Percentiles rank a stretch among this genome's conserved stretches.
phyloP scores from a whole-genome alignment of 2,888 invertebrate genomes.

The Balanococcus diminutus region DNA sequence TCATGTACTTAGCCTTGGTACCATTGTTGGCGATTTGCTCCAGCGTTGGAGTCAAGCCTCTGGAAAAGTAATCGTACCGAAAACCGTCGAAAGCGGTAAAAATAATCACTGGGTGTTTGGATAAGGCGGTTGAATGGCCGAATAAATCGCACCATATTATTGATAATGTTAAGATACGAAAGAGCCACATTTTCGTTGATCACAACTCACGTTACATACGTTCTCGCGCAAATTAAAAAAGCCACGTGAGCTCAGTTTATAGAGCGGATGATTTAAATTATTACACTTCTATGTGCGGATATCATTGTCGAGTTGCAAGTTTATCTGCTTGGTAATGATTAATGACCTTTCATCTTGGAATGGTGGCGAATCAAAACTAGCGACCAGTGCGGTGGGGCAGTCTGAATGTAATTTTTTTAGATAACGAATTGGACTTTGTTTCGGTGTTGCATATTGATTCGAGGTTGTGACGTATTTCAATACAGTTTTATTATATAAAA shows the following conservation, averaged over 20 bases:
- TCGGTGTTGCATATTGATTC: too few species aligned
- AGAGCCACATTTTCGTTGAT: background rate
- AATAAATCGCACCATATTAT: background rate
- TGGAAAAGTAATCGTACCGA: slow-evolving; percentile 60
- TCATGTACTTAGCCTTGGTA: slow-evolving; percentile 67
- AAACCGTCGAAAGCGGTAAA: slow-evolving; percentile 76
- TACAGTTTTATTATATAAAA: too few species aligned
- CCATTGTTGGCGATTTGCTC: slow-evolving; percentile 66
- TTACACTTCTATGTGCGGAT: background rate
- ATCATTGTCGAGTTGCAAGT: too few species aligned
- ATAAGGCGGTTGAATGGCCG: background rate
- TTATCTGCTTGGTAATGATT: background rate
- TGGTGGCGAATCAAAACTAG: too few species aligned
- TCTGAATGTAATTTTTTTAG: too few species aligned
- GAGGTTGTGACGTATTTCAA: too few species aligned
- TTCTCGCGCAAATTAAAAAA: background rate
- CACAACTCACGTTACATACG: too few species aligned
- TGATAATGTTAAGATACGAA: background rate
- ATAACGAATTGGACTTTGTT: too few species aligned
- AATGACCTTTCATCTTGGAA: background rate
- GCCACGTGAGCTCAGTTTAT: too few species aligned
- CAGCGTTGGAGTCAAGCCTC: slow-evolving; percentile 66
- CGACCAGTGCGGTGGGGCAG: too few species aligned
- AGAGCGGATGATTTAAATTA: too few species aligned
- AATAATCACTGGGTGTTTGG: slow-evolving; percentile 64